phyloP scores from a whole-genome alignment of 2,888 invertebrate species.

The Bugulina stolonifera region DNA sequence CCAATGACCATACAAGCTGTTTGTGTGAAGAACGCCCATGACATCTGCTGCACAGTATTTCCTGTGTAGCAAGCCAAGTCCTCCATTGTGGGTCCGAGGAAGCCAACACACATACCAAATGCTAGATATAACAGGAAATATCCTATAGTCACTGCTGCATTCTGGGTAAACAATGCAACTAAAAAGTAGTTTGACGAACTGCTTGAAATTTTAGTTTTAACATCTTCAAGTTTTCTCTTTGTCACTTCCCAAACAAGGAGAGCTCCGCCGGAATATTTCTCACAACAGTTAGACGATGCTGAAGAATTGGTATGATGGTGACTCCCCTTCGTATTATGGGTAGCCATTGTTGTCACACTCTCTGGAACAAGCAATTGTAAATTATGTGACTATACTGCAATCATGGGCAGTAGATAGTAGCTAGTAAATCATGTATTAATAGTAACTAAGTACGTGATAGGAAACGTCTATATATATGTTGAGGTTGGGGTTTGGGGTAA shows the following conservation, averaged over 20 bases:
- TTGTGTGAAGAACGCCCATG: conserved; percentile 56
- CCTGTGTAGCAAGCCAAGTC: conserved; percentile 55
- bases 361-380: no score
- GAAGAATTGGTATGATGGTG: no score
- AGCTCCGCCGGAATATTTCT: neutral
- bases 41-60: conserved; percentile 52
- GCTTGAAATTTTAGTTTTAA: neutral
- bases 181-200: neutral
- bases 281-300: no score
- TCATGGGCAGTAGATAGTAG: no score
- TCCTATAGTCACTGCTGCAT: conserved; percentile 51
- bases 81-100: conserved; percentile 55
- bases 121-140: conserved; percentile 55
- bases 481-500: no score
- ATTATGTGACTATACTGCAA: no score
- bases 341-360: no score
- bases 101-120: conserved; percentile 57
- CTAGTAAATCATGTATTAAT: no score
- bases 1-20: conserved; percentile 55
- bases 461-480: no score
- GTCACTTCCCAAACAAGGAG: neutral
- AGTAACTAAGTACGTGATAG: no score
- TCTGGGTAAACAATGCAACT: conserved; percentile 45
- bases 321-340: no score
- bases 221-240: neutral